Base-by-base conservation (phyloP, 2,113 vertebrate species). In the Strix aluco region DNA sequence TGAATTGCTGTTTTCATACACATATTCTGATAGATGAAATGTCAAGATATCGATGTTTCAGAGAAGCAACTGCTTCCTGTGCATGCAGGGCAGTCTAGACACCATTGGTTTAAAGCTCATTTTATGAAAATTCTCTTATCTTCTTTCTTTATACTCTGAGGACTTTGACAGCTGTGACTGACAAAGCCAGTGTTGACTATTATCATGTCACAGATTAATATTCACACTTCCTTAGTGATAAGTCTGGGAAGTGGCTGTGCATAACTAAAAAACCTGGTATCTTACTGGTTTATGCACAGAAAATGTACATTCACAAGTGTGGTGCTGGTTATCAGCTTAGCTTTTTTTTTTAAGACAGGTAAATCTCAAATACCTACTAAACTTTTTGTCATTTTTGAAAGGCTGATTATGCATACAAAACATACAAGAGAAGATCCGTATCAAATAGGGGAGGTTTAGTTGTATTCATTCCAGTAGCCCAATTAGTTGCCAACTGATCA, bases 391-490 rank as follows among this genome's bases (percentile, higher is more conserved):
- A 4, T 5, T 42, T 57, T 5, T 11, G 23, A 47, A n/a, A 29
- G 20, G n/a, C 72, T 26, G 34, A 29, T 16, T 4, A 27, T 2
- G 6, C 58, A 20, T 2, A 36, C 16, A 11, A 12, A 47, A 30
- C 2, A 1, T 3, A 29, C 26, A 17, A 30, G 20, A 57, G 55
- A 46, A 46, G 44, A 40, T 74, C n/a, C 2, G 0, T 15, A 9
- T 12, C 44, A 23, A 22, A 42, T 0, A 2, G 38, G 44, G 10
- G 4, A 40, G 27, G 30, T 1, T 14, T 11, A 69, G 34, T 7
- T 81, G 44, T n/a, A 7, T 2, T 38, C 69, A 17, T 20, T 65
- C 81, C 81, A 51, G 72, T 7, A 81, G 77, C 55, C 73, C 73
- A 52, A 5, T 21, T 40, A 55, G 65, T 29, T 67, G 71, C 57